Base-by-base conservation (phyloP, 2,888 invertebrate species). In the Xylocampa areola region DNA sequence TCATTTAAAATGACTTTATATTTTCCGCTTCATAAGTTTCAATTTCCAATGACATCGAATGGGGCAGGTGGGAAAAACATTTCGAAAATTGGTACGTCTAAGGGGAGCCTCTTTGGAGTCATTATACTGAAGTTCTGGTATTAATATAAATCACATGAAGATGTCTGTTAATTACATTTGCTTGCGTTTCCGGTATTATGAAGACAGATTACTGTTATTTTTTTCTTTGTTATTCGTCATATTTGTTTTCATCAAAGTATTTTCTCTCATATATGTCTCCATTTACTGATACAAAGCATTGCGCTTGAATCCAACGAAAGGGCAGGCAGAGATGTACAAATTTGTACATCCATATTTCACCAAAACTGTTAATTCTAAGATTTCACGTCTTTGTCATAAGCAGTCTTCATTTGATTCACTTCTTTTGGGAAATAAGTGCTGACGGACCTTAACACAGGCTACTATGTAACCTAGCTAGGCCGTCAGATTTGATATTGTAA, bases 21-120 rank as follows among this genome's bases (percentile, higher is more conserved):
- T 52, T 0, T 4, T 0, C 1, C 13, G 4, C 0, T 0, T 0
- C 0, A 8, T 39, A 71, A 27, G 45, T 36, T 51, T 16, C n/a
- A 49, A 21, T 51, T 54, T 53, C 6, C 13, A 16, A 27, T 40
- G 19, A 7, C 19, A 7, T 25, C 13, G 23, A 13, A 16, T 11
- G 29, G 4, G 11, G 11, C 57, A 57, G 57, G 41, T 49, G 33
- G 19, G 45, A 32, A 40, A 58, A 58, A 54, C 13, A 37, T 52
- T 62, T 52, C 27, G 45, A 29, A 44, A n/a, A 43, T 50, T 55
- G 45, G 27, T 16, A 50, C 47, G 59, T 52, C 52, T 69, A 54
- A 32, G 33, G 48, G 17, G 7, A 16, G 36, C 10, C 11, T 45
- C 19, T 29, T 58, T 14, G 14, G 14, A 35, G 39, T 48, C 51